Percentiles rank a stretch among this genome's conserved stretches.
Evolutionary conservation across 2,113 vertebrate species (phyloP).

Genomic region (Glaucomys volans): DNA sequence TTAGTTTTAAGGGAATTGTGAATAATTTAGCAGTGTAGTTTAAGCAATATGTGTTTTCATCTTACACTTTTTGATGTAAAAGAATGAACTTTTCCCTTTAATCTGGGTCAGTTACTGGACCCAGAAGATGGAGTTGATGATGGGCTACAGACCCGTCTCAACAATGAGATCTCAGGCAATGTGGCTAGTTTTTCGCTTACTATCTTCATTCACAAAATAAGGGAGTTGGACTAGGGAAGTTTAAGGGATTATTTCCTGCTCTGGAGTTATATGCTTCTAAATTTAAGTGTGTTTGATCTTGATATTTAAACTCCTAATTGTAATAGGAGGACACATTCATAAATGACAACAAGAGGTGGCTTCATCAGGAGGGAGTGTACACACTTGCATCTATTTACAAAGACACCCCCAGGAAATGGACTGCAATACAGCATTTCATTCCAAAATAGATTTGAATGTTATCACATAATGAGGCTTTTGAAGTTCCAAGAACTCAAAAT

Average conservation of each 20-base stretch:
- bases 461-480: constrained; percentile 65
- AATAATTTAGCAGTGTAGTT: not conserved
- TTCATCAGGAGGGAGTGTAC: not conserved
- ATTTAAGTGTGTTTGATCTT: constrained; percentile 9
- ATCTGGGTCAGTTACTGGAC: not conserved
- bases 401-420: constrained; percentile 32
- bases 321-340: not conserved
- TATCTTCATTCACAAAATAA: not conserved
- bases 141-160: accelerated
- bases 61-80: not conserved
- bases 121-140: not conserved
- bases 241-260: not conserved
- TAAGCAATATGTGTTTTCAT: not conserved
- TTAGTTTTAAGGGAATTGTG: not conserved
- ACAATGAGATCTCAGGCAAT: not conserved
- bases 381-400: constrained; percentile 38
- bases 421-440: constrained; percentile 53
- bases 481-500: constrained; percentile 64
- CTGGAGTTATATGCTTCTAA: not conserved
- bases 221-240: not conserved
- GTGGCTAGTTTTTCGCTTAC: not conserved
- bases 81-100: not conserved
- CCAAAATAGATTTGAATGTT: constrained; percentile 55
- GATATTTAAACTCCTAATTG: constrained; percentile 34
- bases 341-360: not conserved